These are phyloP conservation scores for Temnothorax nylanderi DNA, from an alignment of 1,140 invertebrate species.

Conservation along the genomic window DNA sequence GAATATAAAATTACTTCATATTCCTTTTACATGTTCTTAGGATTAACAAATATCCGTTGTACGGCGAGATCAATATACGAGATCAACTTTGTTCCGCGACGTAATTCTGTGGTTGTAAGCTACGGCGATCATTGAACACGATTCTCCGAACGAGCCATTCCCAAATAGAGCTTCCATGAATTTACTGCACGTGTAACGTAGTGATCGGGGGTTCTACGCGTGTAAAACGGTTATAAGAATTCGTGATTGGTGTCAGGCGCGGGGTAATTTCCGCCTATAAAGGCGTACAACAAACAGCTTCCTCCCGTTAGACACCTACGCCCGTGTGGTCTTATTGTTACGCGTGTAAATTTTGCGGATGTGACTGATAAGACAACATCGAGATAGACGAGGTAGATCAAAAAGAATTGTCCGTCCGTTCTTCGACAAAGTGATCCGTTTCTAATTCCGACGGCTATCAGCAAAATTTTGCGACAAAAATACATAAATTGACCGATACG, in stretches of 20 bases:
- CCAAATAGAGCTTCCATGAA: slow-evolving; percentile 48
- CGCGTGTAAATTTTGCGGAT: slow-evolving; percentile 34
- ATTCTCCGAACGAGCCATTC: slow-evolving; percentile 34
- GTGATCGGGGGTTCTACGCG: not conserved
- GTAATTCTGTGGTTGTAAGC: not conserved
- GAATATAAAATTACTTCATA: not conserved
- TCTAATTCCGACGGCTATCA: not conserved
- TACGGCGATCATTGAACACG: not conserved
- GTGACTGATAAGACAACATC: not conserved
- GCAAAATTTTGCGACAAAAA: not conserved
- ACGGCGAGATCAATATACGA: not conserved
- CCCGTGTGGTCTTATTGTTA: slow-evolving; percentile 34
- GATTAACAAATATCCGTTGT: not conserved
- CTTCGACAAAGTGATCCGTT: not conserved
- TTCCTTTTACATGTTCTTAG: not conserved
- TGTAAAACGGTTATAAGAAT: slow-evolving; percentile 47
- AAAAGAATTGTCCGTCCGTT: not conserved
- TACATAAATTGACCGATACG: not conserved
- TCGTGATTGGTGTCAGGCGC: slow-evolving; percentile 44
- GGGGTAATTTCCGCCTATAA: slow-evolving; percentile 64
- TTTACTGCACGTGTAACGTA: slow-evolving; percentile 33
- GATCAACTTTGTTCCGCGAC: not conserved
- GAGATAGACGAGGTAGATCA: not conserved
- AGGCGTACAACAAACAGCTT: slow-evolving; percentile 72
- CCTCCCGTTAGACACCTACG: slow-evolving; percentile 70